phyloP scores from a whole-genome alignment of 2,888 invertebrate species.

The Slavum lentiscoides region DNA sequence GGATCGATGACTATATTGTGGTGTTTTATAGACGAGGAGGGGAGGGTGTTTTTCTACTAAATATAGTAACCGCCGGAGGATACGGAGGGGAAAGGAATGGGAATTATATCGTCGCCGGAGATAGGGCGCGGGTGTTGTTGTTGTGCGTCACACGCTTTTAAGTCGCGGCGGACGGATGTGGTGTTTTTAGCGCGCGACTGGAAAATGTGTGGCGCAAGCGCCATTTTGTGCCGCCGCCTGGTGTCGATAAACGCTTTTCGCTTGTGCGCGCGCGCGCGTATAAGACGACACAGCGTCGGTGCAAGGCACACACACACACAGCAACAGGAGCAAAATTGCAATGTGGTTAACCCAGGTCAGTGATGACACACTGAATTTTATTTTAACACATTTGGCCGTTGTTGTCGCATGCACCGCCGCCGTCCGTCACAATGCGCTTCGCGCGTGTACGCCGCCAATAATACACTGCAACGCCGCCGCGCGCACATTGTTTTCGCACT shows the following conservation, averaged over 20 bases:
- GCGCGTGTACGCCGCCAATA: slow-evolving; percentile 12
- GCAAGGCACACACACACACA: background rate
- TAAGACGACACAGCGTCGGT: no score
- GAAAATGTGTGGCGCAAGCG: slow-evolving; percentile 30
- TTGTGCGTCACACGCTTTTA: background rate
- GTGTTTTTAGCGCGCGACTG: background rate
- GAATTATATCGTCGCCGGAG: background rate
- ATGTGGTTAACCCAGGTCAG: slow-evolving; percentile 45
- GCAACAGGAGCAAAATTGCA: slow-evolving; percentile 42
- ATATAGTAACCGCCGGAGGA: no score
- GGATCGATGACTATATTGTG: background rate
- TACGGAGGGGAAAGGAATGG: background rate
- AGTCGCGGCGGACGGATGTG: background rate
- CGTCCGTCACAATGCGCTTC: background rate
- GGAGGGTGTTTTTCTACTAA: background rate
- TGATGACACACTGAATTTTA: slow-evolving; percentile 45
- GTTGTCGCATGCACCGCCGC: background rate
- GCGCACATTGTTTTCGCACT: background rate
- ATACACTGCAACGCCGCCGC: no score
- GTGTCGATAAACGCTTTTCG: slow-evolving; percentile 4
- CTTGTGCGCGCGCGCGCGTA: background rate
- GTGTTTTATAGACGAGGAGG: background rate
- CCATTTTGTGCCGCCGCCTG: background rate
- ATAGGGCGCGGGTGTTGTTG: no score
- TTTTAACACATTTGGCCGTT: slow-evolving; percentile 45